phyloP scores from a whole-genome alignment of 2,797 vertebrate species.

The Microchirus variegatus region DNA sequence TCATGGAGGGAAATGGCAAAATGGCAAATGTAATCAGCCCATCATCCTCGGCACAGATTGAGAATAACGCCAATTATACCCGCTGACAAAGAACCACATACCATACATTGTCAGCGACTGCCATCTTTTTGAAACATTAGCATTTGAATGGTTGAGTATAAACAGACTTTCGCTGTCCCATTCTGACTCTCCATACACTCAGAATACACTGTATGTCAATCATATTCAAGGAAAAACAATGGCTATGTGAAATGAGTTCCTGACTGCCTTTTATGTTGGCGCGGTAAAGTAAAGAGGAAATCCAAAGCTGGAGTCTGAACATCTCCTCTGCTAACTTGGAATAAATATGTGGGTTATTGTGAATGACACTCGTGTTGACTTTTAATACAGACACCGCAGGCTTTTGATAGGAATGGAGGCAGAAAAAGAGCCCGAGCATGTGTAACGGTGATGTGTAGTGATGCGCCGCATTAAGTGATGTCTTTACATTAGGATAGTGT shows the following conservation, averaged over 20 bases:
- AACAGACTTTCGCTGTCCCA: slow-evolving; percentile 19
- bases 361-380: neutral
- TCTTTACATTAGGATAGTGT: neutral
- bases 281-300: neutral
- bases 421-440: neutral
- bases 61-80: slow-evolving; percentile 35
- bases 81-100: slow-evolving; percentile 16
- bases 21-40: slow-evolving; percentile 15
- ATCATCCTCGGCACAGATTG: slow-evolving; percentile 5
- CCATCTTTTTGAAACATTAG: slow-evolving; percentile 36
- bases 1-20: slow-evolving; percentile 16
- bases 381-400: neutral
- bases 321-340: neutral
- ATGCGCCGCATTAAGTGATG: neutral
- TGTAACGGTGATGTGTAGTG: neutral
- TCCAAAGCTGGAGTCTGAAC: neutral
- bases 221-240: slow-evolving; percentile 26
- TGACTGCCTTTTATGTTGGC: neutral
- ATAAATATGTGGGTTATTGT: neutral
- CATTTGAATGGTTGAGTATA: slow-evolving; percentile 39
- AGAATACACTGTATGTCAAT: slow-evolving; percentile 22
- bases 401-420: neutral
- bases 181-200: slow-evolving; percentile 8
- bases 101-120: slow-evolving; percentile 21
- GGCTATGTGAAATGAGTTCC: slow-evolving; percentile 1